These are phyloP conservation scores for Lepeophtheirus salmonis DNA, from an alignment of 1,140 invertebrate species.

Conservation along the genomic window DNA sequence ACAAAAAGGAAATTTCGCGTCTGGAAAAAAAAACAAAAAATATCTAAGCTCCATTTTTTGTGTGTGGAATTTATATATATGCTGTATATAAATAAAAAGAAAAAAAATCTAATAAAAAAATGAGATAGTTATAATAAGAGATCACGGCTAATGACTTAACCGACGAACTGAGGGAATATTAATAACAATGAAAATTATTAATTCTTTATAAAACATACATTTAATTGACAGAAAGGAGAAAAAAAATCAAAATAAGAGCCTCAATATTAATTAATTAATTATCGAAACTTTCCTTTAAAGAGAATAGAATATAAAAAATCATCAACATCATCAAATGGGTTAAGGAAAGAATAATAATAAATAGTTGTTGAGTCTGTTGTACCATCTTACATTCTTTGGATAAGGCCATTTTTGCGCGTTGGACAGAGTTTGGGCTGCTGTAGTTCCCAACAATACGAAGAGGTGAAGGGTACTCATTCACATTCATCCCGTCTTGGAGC, in stretches of 20 bases:
- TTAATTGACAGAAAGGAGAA: not conserved
- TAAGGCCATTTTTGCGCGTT: too few relatives aligned
- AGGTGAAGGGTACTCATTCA: too few relatives aligned
- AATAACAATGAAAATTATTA: not conserved
- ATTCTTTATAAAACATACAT: not conserved
- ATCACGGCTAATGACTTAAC: not conserved
- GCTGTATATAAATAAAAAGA: not conserved
- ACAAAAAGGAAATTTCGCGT: not conserved
- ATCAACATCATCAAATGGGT: too few relatives aligned
- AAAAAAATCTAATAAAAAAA: slow-evolving; percentile 1
- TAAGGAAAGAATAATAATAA: not conserved
- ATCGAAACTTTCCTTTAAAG: not conserved
- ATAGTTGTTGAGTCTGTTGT: not conserved
- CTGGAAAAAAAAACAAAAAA: too few relatives aligned
- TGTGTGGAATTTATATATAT: not conserved
- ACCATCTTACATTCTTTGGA: too few relatives aligned
- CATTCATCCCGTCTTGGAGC: too few relatives aligned
- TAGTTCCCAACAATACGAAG: too few relatives aligned
- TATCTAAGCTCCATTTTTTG: not conserved
- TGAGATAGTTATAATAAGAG: not conserved
- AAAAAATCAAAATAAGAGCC: not conserved
- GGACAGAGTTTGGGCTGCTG: too few relatives aligned
- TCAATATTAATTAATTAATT: too few relatives aligned
- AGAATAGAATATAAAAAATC: too few relatives aligned
- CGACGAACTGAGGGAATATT: not conserved